Evolutionary conservation across 1,140 invertebrate genomes (phyloP), one percentile per base, ranked within the genome.

Genomic region (Sesamia nonagrioides): DNA sequence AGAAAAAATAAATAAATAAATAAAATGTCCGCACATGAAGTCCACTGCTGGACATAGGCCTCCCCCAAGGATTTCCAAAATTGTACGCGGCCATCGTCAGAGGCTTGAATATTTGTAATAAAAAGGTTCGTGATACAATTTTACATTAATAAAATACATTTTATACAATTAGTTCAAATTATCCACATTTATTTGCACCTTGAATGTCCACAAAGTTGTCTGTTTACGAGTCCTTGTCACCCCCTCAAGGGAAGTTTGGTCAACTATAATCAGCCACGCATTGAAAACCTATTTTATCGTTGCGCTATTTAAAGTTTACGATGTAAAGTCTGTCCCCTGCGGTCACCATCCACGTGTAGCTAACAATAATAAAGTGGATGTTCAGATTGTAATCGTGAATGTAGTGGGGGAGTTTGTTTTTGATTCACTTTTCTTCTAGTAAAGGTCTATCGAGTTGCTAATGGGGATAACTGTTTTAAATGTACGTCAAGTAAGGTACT

Each of bases 231-330:
- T 33, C 42, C 42, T 42, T 68, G 50, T 15, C n/a, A 27, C 11
- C 40, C n/a, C 27, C 66, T 33, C 66, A 3, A 69, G 66, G 27
- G 63, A 33, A n/a, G 1, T 2, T 6, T 9, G 33, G 21, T 50
- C 42, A 15, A 15, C 42, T 42, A 11, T 35, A 60, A 2, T 8
- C 35, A 40, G 33, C 15, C 21, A 33, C 66, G 66, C 66, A 45
- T 69, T 69, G 40, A 50, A 45, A 69, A 69, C 42, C 66, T 50
- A 50, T 33, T 69, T 69, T 69, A 69, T 2, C 33, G 42, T 33
- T 13, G 17, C 11, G 66, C 66, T 50, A 69, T 69, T 69, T 69
- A 69, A 69, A 69, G 40, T 69, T 69, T 69, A 69, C 42, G 66
- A 69, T 27, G 42, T 48, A 68, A 45, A 48, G 6, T 5, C 4